Evolutionary conservation across 2,113 vertebrate species (phyloP).

Genomic region (Cepphus grylle): DNA sequence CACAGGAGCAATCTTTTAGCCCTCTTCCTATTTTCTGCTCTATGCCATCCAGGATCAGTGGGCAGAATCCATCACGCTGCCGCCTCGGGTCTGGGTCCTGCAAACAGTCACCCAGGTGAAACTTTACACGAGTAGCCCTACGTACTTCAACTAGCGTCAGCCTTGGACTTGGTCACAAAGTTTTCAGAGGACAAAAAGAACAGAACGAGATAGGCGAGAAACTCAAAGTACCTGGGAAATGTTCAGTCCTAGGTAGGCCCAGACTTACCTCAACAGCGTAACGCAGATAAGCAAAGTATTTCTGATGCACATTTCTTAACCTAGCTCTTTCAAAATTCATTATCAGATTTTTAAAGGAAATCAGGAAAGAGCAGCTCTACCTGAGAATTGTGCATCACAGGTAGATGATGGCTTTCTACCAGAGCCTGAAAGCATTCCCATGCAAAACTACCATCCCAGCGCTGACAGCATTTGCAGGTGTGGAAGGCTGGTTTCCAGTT

Average conservation of each 20-base stretch:
- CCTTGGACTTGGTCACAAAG: neutral
- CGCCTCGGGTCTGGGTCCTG: neutral
- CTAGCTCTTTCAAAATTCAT: neutral
- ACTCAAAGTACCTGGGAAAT: neutral
- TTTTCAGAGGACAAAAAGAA: neutral
- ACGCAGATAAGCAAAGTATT: neutral
- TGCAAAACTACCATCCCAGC: neutral
- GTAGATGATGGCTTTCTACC: neutral
- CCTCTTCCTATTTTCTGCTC: slow-evolving; percentile 22
- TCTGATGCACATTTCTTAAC: neutral
- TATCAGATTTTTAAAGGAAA: neutral
- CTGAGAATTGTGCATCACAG: neutral
- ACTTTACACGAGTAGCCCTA: neutral
- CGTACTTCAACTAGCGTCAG: neutral
- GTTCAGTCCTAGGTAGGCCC: neutral
- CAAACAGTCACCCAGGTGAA: neutral
- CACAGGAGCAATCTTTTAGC: slow-evolving; percentile 4
- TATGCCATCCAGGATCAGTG: neutral
- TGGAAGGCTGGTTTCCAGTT: neutral
- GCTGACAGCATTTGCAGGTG: neutral
- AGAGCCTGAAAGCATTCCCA: neutral
- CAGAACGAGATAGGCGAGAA: fast-evolving
- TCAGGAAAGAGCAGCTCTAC: neutral
- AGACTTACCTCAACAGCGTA: neutral
- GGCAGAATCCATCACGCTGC: neutral